Conservation (phyloP, 2,888 invertebrate species). For the Tachina fera region DNA sequence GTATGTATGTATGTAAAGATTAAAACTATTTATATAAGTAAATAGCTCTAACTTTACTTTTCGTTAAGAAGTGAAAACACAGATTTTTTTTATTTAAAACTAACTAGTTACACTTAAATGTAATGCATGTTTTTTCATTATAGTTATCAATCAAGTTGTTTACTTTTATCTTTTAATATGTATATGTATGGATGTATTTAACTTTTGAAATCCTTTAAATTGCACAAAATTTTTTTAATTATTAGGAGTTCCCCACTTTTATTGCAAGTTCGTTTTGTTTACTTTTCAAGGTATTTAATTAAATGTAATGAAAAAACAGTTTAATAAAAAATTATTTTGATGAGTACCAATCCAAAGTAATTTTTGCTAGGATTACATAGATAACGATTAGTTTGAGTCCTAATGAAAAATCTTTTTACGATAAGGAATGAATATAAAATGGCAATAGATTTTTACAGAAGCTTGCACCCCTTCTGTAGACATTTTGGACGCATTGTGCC, state of each 20-base stretch:
- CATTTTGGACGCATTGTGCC: no score
- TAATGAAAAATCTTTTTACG: no score
- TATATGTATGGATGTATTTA: slow-evolving; percentile 24
- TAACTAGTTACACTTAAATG: slow-evolving; percentile 13
- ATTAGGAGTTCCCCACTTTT: slow-evolving; percentile 2
- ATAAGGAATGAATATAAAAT: no score
- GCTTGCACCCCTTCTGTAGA: no score
- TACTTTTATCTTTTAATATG: slow-evolving; percentile 36
- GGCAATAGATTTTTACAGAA: no score
- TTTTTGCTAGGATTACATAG: no score
- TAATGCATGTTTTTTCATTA: slow-evolving; percentile 47
- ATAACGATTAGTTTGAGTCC: no score
- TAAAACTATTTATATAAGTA: neutral
- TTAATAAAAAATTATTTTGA: no score
- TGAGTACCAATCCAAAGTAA: no score
- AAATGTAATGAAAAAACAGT: neutral
- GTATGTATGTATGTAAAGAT: no score
- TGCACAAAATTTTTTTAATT: slow-evolving; percentile 39
- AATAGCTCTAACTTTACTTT: neutral
- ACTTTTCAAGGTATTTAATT: neutral
- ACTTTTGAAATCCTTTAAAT: slow-evolving; percentile 18
- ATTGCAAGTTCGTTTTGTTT: neutral
- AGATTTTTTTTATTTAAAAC: neutral
- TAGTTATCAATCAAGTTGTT: slow-evolving; percentile 46
- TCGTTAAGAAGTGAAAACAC: slow-evolving; percentile 27